Evolutionary conservation across 2,888 invertebrate species (phyloP).

Genomic region (Papilio protenor): DNA sequence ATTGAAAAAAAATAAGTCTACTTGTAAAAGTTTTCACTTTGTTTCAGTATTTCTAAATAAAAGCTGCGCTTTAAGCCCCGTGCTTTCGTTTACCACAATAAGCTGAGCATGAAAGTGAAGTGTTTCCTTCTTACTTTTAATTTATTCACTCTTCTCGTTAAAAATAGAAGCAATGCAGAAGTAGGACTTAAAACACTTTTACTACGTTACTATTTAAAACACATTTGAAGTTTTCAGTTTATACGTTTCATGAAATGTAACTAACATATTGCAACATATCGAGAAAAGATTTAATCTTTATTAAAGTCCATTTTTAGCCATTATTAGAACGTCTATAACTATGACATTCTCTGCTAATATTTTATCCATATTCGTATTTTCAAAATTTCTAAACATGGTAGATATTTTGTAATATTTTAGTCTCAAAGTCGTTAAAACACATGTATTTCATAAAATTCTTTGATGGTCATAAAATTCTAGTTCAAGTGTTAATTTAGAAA

Average conservation of each 20-base stretch:
- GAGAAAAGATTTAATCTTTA: no score
- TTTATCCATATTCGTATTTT: no score
- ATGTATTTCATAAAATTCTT: background rate
- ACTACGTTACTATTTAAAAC: background rate
- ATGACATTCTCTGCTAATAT: no score
- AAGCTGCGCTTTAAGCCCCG: background rate
- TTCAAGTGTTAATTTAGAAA: background rate
- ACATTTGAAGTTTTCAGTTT: background rate
- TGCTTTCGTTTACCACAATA: slow-evolving; percentile 19
- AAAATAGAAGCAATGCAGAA: slow-evolving; percentile 9
- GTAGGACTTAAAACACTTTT: slow-evolving; percentile 10
- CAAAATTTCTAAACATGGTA: no score
- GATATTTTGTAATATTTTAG: background rate
- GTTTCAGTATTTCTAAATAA: background rate
- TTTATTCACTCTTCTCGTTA: slow-evolving; percentile 18
- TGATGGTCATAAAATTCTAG: background rate
- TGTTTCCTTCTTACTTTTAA: slow-evolving; percentile 20
- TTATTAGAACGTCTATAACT: no score
- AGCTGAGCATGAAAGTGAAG: slow-evolving; percentile 21
- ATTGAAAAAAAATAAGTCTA: background rate
- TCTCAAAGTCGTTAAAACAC: background rate
- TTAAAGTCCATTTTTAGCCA: no score
- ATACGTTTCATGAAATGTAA: background rate
- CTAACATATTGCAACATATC: background rate
- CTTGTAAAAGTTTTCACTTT: background rate